phyloP scores from a whole-genome alignment of 2,888 invertebrate genomes.

The Tinea semifulvella region DNA sequence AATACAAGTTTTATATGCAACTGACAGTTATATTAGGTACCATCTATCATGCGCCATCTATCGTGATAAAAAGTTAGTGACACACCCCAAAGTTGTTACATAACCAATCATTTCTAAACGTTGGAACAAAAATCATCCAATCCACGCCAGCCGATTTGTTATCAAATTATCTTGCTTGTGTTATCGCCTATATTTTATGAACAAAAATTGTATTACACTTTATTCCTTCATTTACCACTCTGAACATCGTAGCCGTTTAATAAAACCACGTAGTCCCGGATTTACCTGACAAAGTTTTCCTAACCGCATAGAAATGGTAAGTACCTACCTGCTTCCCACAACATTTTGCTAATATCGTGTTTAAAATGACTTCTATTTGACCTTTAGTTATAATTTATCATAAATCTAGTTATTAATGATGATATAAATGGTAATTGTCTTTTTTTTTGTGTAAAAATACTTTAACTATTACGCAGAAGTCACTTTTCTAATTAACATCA shows the following conservation, averaged over 20 bases:
- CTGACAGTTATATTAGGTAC: too few species aligned
- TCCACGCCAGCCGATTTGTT: not conserved
- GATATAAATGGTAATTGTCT: not conserved
- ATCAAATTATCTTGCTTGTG: not conserved
- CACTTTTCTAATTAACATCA: not conserved
- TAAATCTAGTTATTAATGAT: too few species aligned
- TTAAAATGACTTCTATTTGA: slow-evolving; percentile 5
- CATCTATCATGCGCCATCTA: too few species aligned
- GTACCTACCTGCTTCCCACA: too few species aligned
- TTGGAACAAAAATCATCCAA: not conserved
- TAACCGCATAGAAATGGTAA: too few species aligned
- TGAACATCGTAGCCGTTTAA: not conserved
- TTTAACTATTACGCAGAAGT: not conserved
- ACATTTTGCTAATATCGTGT: too few species aligned
- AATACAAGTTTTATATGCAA: too few species aligned
- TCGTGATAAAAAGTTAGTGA: too few species aligned
- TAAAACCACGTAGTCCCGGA: too few species aligned
- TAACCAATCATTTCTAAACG: not conserved
- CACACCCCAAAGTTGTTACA: too few species aligned
- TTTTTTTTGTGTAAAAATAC: not conserved
- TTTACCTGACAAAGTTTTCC: too few species aligned
- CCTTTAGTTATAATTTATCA: too few species aligned
- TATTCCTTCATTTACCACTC: not conserved
- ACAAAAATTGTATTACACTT: not conserved
- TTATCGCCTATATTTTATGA: not conserved